Percentiles rank a stretch among this genome's conserved stretches.
phyloP scores from a whole-genome alignment of 2,888 invertebrate genomes.

The Himalopsyche kuldschensis region DNA sequence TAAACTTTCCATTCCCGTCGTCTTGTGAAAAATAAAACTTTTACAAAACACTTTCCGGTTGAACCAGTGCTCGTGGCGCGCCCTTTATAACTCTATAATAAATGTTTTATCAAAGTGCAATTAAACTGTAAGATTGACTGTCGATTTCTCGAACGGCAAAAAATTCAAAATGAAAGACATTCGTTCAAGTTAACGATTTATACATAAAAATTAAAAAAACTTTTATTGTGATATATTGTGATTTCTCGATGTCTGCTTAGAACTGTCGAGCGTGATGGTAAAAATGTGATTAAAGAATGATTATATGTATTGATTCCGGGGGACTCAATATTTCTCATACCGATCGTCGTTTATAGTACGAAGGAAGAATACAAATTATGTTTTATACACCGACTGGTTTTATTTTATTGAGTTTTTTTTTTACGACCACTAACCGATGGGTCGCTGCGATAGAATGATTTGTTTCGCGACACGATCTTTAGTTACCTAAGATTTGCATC shows the following conservation, averaged over 20 bases:
- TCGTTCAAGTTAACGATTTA: slow-evolving; percentile 10
- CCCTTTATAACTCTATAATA: slow-evolving; percentile 21
- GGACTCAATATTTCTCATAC: slow-evolving; percentile 25
- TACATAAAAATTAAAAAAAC: slow-evolving; percentile 23
- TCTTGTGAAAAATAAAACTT: background rate
- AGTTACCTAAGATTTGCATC: background rate
- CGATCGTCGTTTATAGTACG: background rate
- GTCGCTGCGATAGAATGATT: background rate
- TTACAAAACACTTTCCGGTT: background rate
- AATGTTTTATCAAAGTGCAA: slow-evolving; percentile 38
- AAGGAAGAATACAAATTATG: background rate
- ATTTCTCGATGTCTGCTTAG: slow-evolving; percentile 40
- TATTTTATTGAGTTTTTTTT: background rate
- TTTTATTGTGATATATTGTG: slow-evolving; percentile 40
- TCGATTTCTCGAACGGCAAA: slow-evolving; percentile 5
- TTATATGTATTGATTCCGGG: slow-evolving; percentile 38
- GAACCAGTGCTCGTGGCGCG: slow-evolving; percentile 4
- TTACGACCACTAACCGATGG: background rate
- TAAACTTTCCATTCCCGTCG: background rate
- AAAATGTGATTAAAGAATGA: slow-evolving; percentile 40
- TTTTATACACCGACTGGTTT: background rate
- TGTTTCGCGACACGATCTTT: background rate
- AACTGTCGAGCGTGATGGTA: slow-evolving; percentile 40
- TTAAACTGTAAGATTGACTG: slow-evolving; percentile 31
- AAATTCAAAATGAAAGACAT: slow-evolving; percentile 5